Conservation (phyloP, 2,113 vertebrate species). For the Bos javanicus region DNA sequence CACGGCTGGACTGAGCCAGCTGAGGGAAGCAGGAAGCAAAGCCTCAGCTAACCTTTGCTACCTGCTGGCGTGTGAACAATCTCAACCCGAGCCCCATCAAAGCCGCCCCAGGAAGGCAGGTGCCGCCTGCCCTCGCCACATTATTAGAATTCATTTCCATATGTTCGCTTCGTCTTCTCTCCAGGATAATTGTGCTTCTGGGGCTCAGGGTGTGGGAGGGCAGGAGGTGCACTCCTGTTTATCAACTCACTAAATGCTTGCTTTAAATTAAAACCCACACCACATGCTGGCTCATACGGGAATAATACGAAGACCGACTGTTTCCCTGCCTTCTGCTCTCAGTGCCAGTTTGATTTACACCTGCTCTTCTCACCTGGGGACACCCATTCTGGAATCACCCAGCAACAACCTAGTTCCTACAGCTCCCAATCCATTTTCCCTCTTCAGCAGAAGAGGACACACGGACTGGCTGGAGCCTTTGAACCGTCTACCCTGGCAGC, state of each 20-base stretch:
- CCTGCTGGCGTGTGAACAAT: background rate
- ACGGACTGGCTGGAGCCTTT: background rate
- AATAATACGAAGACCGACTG: background rate
- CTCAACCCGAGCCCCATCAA: background rate
- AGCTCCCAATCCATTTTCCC: background rate
- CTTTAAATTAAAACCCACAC: conserved; percentile 61
- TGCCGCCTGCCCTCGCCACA: fast-evolving
- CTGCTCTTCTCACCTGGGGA: background rate
- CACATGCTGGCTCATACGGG: conserved; percentile 26
- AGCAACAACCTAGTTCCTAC: background rate
- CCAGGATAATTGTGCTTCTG: conserved; percentile 43
- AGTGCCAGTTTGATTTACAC: conserved; percentile 4
- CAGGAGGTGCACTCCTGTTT: conserved; percentile 31
- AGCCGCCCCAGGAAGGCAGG: background rate
- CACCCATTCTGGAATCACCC: background rate
- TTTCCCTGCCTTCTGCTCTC: background rate
- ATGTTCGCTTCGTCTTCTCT: background rate
- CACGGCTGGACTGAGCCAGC: fast-evolving
- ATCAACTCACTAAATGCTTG: conserved; percentile 51
- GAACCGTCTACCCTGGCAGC: background rate
- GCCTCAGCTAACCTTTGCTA: background rate
- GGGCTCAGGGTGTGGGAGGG: conserved; percentile 28
- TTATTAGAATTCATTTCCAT: conserved; percentile 10
- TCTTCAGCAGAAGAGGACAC: background rate
- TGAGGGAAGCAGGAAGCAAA: background rate